These are phyloP conservation scores for Grus americana DNA, from an alignment of 2,113 vertebrate genomes.

Conservation along the genomic window DNA sequence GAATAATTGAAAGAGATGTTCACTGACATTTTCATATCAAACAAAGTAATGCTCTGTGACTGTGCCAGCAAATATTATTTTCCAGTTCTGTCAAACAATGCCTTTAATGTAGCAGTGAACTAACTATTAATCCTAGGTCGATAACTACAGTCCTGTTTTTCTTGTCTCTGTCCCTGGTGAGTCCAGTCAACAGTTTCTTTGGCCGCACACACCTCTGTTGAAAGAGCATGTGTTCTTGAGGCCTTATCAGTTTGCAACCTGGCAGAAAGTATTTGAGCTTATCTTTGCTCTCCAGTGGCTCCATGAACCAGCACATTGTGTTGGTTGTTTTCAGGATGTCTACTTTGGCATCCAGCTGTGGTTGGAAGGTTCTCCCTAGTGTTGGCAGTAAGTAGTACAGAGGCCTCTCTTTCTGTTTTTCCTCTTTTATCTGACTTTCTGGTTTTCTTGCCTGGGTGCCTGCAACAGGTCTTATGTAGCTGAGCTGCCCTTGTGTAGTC, in stretches of 20 bases:
- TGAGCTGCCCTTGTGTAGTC: background rate
- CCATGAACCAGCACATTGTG: background rate
- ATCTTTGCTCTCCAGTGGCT: constrained; percentile 15
- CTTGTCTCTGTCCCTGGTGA: background rate
- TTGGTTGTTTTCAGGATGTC: background rate
- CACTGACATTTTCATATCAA: constrained; percentile 64
- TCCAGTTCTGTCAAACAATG: constrained; percentile 39
- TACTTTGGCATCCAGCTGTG: background rate
- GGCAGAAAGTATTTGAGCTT: constrained; percentile 6
- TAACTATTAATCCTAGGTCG: constrained; percentile 11
- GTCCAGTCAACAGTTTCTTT: background rate
- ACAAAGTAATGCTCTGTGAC: constrained; percentile 52
- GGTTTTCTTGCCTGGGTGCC: background rate
- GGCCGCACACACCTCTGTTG: background rate
- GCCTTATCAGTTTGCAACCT: background rate
- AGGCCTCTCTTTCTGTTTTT: background rate
- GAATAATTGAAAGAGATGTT: constrained; percentile 58
- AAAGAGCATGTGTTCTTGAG: background rate
- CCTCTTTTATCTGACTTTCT: background rate
- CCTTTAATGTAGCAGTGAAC: constrained; percentile 23
- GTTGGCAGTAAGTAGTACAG: background rate
- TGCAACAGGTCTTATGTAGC: background rate
- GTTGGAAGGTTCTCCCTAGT: background rate
- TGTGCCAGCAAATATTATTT: constrained; percentile 46
- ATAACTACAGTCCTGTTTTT: constrained; percentile 27